Base-by-base conservation (phyloP, 2,113 vertebrate genomes). In the Patagioenas fasciata region DNA sequence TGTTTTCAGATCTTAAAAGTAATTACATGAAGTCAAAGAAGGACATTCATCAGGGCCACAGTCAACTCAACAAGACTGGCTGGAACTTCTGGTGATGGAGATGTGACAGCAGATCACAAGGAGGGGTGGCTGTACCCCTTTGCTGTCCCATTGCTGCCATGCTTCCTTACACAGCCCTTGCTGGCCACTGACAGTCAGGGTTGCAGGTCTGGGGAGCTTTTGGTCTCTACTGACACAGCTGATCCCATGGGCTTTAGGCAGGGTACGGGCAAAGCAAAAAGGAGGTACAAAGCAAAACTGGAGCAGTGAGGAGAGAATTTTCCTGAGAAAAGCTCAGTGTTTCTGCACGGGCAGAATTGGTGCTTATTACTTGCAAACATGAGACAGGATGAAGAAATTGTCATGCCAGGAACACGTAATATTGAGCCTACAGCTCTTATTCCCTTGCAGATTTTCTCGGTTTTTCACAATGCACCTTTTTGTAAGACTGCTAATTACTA, bases 401-500 rank as follows among this genome's bases (percentile, higher is more conserved):
- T 44, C 17, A 3, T 53, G 17, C 32, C 1, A 1, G 50, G 24
- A 83, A 20, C 18, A 24, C 0, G 0, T 13, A 60, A 11, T 44
- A n/a, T 31, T 47, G 34, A 90, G 21, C n/a, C 61, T 40, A 20
- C 13, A 28, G 36, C 11, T 82, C 48, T 57, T 44, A 38, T 2
- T 91, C 18, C 13, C 10, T 23, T 61, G 32, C 6, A 48, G 47
- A 26, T 83, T 88, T 90, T 53, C 7, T 19, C 34, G 48, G 3
- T 38, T 88, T 80, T 72, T 65, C 56, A 60, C n/a, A 50, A 28
- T 28, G 29, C 5, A 62, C 4, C 2, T 73, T 79, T 62, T 57
- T 2, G 1, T 42, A 31, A 42, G 54, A 51, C 48, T 80, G 25
- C 24, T 51, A 28, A 34, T 38, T 69, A 18, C 15, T 70, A 38